A percentile compares a stretch with the other conserved stretches of the same genome.
Evolutionary conservation across 2,888 invertebrate genomes (phyloP).

Genomic region (Trichogramma evanescens): DNA sequence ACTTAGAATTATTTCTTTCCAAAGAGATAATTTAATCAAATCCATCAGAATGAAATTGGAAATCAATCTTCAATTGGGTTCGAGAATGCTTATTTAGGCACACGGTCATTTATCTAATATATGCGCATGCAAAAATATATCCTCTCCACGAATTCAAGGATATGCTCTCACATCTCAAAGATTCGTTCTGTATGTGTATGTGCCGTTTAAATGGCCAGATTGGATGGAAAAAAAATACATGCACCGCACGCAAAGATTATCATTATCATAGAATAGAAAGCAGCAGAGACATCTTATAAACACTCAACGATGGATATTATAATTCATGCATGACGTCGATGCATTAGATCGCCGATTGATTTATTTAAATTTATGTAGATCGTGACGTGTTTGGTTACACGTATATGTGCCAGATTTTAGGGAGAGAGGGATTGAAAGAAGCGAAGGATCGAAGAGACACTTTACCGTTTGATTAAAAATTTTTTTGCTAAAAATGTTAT

Average conservation of each 20-base stretch:
- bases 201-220: no score
- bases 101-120: slow-evolving; percentile 26
- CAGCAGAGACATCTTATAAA: not conserved
- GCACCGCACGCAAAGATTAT: not conserved
- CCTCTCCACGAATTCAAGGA: not conserved
- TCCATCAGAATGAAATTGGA: slow-evolving; percentile 10
- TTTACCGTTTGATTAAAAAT: no score
- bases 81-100: slow-evolving; percentile 18
- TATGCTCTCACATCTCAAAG: no score
- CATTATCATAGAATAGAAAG: not conserved
- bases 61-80: slow-evolving; percentile 14
- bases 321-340: not conserved
- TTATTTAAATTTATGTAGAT: not conserved
- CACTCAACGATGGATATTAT: not conserved
- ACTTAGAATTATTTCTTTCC: no score
- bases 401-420: no score
- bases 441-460: no score
- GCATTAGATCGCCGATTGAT: not conserved
- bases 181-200: no score
- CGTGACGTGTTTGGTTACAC: not conserved
- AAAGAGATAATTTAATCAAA: not conserved
- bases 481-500: no score
- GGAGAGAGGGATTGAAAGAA: no score
- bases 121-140: slow-evolving; percentile 18
- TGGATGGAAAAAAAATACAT: not conserved